Evolutionary conservation across 2,797 vertebrate species (phyloP).

Genomic region (Prunella strophiata): DNA sequence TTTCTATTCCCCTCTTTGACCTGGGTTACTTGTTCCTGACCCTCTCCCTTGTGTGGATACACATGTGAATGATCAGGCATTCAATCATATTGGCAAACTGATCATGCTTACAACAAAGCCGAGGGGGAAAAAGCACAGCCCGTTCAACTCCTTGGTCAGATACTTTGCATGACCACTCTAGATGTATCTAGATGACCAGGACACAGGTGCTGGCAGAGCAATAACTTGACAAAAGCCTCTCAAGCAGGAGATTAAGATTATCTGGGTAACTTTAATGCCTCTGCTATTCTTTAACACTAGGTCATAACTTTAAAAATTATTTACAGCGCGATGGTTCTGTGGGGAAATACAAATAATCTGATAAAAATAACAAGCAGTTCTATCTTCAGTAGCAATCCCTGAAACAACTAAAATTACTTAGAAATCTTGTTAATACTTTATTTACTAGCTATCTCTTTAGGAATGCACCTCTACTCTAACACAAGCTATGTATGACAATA

Average conservation of each 20-base stretch:
- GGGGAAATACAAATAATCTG: not conserved
- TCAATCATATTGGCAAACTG: not conserved
- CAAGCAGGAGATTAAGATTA: not conserved
- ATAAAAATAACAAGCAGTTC: not conserved
- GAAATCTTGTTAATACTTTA: not conserved
- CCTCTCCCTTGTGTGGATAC: not conserved
- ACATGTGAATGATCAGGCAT: not conserved
- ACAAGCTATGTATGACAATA: not conserved
- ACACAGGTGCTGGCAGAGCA: not conserved
- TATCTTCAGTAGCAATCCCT: not conserved
- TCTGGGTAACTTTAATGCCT: not conserved
- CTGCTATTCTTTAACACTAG: not conserved
- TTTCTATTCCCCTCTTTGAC: not conserved
- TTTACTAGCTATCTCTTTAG: not conserved
- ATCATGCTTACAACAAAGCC: not conserved
- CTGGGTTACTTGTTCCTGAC: not conserved
- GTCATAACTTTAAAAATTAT: not conserved
- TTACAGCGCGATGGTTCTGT: not conserved
- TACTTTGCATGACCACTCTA: not conserved
- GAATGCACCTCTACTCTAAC: not conserved
- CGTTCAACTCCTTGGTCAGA: fast-evolving
- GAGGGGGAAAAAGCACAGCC: not conserved
- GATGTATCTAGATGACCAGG: not conserved
- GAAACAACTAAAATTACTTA: not conserved
- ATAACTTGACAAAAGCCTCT: not conserved